These are phyloP conservation scores for Belgica antarctica DNA, from an alignment of 2,888 invertebrate species.

Conservation along the genomic window DNA sequence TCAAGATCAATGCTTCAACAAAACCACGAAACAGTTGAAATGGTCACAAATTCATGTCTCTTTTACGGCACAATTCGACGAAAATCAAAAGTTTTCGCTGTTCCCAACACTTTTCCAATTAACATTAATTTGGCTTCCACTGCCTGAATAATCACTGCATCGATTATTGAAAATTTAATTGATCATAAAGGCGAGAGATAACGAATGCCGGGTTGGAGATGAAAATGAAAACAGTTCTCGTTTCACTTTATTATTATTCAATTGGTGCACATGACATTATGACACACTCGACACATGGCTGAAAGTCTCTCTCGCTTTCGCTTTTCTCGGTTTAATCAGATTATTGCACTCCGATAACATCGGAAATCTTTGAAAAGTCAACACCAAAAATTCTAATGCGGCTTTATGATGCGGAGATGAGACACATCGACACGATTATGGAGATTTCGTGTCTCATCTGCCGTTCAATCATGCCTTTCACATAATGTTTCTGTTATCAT, in stretches of 20 bases:
- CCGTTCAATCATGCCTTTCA: too few relatives aligned
- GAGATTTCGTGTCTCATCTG: not conserved
- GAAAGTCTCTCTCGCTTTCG: too few relatives aligned
- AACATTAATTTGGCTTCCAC: conserved; percentile 2
- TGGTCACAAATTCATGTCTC: too few relatives aligned
- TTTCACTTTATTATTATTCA: conserved; percentile 36
- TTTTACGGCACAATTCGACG: too few relatives aligned
- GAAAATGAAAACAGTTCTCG: not conserved
- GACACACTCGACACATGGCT: not conserved
- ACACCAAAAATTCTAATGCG: not conserved
- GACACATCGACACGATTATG: too few relatives aligned
- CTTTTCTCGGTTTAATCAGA: conserved; percentile 1
- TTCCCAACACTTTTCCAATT: conserved; percentile 34
- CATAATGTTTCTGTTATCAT: conserved; percentile 16
- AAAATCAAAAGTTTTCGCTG: too few relatives aligned
- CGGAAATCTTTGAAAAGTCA: not conserved
- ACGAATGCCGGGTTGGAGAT: too few relatives aligned
- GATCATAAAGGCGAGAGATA: too few relatives aligned
- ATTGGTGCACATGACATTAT: conserved; percentile 12
- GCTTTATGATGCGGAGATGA: not conserved
- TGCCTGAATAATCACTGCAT: conserved; percentile 17
- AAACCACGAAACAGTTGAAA: too few relatives aligned
- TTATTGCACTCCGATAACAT: not conserved
- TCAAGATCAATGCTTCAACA: too few relatives aligned
- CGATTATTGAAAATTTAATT: conserved; percentile 32